Evolutionary conservation across 30 jellyfish, hydroid and myxozoan genomes (phyloP).

Genomic region (Aurelia aurita complex sp. Pacific): DNA sequence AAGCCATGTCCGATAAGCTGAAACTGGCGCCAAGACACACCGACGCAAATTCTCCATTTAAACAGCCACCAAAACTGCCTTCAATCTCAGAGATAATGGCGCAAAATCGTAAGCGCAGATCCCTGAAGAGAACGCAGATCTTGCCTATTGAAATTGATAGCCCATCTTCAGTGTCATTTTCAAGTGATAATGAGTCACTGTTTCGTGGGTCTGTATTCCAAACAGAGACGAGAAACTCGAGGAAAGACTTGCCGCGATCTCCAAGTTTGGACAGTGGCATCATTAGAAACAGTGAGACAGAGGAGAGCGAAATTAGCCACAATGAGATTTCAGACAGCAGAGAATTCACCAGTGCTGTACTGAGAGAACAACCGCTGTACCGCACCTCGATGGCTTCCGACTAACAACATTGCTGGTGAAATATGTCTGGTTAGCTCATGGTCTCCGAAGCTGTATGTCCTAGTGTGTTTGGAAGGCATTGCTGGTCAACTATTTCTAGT

Average conservation of each 20-base stretch:
- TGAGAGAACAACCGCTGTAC: no score
- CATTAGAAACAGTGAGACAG: constrained; percentile 49
- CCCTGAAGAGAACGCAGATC: constrained; percentile 32
- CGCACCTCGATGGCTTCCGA: no score
- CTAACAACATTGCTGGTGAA: no score
- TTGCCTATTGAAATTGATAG: constrained; percentile 40
- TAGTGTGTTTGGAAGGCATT: no score
- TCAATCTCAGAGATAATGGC: constrained; percentile 31
- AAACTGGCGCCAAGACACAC: constrained; percentile 16
- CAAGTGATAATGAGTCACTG: neutral
- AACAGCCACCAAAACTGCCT: constrained; percentile 56
- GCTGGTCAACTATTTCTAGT: no score
- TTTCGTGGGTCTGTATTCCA: neutral
- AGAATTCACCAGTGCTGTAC: no score
- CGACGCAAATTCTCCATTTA: constrained; percentile 14
- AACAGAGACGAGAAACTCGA: neutral
- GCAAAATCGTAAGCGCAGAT: constrained; percentile 12
- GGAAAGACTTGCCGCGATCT: constrained; percentile 15
- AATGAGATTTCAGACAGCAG: no score
- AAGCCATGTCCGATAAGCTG: constrained; percentile 15
- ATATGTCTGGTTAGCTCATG: no score
- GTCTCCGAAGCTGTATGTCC: no score
- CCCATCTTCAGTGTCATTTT: constrained; percentile 12
- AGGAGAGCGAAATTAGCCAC: constrained; percentile 18
- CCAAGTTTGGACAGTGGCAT: constrained; percentile 69